Conservation (phyloP, 1,140 invertebrate species). For the Watersipora subatra region DNA sequence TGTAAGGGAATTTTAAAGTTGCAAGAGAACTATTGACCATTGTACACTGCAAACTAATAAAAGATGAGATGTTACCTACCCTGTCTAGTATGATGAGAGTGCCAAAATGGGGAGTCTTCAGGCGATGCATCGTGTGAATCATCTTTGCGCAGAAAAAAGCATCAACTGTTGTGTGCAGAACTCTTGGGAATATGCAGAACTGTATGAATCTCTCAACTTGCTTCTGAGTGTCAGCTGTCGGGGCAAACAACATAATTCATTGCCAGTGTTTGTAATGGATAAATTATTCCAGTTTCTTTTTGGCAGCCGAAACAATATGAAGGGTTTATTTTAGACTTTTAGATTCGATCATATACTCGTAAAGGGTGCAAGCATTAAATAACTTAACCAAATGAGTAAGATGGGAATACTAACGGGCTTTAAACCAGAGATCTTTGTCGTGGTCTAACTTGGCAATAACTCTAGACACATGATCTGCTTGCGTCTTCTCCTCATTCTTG, state of each 20-base stretch:
- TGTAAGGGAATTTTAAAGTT: no score
- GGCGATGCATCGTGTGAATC: constrained; percentile 80
- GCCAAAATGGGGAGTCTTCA: constrained; percentile 93
- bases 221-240: neutral
- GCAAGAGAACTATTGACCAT: no score
- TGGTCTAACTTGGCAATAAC: constrained; percentile 59
- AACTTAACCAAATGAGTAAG: no score
- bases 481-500: constrained; percentile 79
- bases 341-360: no score
- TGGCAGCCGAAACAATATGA: no score
- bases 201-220: constrained; percentile 55
- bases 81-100: constrained; percentile 92
- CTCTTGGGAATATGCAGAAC: constrained; percentile 86
- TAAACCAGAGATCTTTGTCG: constrained; percentile 84
- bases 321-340: no score
- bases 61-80: no score
- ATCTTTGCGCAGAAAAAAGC: constrained; percentile 95
- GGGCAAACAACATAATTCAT: no score
- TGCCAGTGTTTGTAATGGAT: no score
- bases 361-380: no score
- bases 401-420: neutral
- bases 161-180: constrained; percentile 84
- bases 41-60: no score
- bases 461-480: constrained; percentile 81
- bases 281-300: no score